phyloP scores from a whole-genome alignment of 2,797 vertebrate genomes.

The Coendou prehensilis region DNA sequence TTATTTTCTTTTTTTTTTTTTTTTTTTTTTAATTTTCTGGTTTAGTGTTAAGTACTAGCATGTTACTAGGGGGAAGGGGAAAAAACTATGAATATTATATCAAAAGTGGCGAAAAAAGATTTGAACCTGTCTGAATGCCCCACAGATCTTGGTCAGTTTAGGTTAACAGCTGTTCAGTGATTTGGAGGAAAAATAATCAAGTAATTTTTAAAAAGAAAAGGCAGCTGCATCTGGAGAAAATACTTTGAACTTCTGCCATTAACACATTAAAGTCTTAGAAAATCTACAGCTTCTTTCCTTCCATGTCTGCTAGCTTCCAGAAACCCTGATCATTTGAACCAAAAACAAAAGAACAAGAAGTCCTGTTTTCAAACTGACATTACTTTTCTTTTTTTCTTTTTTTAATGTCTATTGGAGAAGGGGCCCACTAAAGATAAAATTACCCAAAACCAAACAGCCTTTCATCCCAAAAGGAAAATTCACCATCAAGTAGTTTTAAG shows the following conservation, averaged over 20 bases:
- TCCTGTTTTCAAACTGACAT: constrained; percentile 81
- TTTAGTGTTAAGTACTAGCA: constrained; percentile 68
- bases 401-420: constrained; percentile 70
- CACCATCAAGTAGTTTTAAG: constrained; percentile 71
- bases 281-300: constrained; percentile 72
- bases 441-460: constrained; percentile 65
- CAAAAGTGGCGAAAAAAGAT: constrained; percentile 73
- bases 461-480: constrained; percentile 71
- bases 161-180: constrained; percentile 79
- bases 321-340: constrained; percentile 75
- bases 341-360: constrained; percentile 80
- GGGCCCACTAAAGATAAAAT: constrained; percentile 41
- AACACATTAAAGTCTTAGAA: constrained; percentile 85
- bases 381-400: constrained; percentile 59
- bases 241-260: constrained; percentile 83
- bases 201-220: constrained; percentile 76
- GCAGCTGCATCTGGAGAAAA: constrained; percentile 57
- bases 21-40: constrained; percentile 25
- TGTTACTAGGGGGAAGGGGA: neutral
- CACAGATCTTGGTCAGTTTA: constrained; percentile 80
- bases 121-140: constrained; percentile 76
- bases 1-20: neutral
- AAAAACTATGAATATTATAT: constrained; percentile 68
- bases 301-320: constrained; percentile 72
- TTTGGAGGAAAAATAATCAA: constrained; percentile 74